Conservation (phyloP, 2,797 vertebrate species). For the Alcedo quadribrachys region DNA sequence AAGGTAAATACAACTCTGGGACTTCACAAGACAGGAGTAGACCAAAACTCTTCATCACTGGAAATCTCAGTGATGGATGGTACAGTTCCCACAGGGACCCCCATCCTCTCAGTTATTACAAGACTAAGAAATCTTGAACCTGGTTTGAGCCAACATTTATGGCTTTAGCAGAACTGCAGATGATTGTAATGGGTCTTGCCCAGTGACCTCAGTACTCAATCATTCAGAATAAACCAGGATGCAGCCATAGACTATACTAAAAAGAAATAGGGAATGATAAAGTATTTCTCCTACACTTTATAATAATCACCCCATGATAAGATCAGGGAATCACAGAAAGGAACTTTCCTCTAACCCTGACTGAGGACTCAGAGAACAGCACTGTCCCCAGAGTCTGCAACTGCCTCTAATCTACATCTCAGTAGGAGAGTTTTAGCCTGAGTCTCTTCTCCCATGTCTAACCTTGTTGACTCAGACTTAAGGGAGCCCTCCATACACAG, state of each 20-base stretch:
- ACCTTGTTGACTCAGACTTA: background rate
- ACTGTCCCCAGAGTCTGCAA: background rate
- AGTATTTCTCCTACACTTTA: background rate
- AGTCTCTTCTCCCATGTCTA: background rate
- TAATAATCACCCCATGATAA: background rate
- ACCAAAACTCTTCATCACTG: background rate
- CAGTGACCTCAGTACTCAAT: background rate
- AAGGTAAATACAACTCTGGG: background rate
- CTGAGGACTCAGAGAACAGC: background rate
- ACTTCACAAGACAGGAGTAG: background rate
- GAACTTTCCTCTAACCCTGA: background rate
- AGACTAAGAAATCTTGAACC: background rate
- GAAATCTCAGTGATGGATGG: background rate
- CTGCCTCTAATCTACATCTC: background rate
- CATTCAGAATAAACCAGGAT: background rate
- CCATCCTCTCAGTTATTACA: background rate
- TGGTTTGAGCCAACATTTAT: background rate
- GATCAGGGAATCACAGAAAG: background rate
- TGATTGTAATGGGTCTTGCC: background rate
- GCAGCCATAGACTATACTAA: background rate
- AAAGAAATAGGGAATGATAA: background rate
- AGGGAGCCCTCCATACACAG: background rate
- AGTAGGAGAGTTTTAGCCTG: background rate
- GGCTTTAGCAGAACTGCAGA: background rate
- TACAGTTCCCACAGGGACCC: background rate